Percentiles rank a stretch among this genome's conserved stretches.
phyloP scores from a whole-genome alignment of 23 tunicate species.

The Trididemnum nubilum region DNA sequence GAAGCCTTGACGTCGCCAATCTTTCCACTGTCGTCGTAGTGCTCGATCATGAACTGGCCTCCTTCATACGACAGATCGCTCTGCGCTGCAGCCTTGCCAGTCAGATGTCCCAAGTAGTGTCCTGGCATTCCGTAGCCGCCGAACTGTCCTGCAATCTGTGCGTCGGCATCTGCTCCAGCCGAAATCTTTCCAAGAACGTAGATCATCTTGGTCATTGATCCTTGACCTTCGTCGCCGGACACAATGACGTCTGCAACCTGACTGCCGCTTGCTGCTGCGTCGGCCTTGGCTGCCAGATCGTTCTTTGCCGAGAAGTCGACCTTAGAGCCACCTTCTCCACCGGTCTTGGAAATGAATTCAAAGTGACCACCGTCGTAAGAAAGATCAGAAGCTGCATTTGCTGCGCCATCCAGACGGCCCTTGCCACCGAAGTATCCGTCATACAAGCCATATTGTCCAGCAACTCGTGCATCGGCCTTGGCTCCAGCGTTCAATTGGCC shows the following conservation, averaged over 20 bases:
- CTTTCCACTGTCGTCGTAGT: background rate
- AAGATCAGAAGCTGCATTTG: background rate
- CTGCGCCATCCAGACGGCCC: background rate
- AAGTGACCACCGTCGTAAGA: background rate
- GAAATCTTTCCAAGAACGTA: background rate
- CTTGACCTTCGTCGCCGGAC: background rate
- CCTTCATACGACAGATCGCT: background rate
- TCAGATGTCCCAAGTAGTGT: background rate
- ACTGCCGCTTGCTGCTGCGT: background rate
- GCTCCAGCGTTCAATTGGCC: background rate
- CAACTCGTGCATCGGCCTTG: background rate
- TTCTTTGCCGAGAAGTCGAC: background rate
- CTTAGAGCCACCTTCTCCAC: background rate
- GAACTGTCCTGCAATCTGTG: background rate
- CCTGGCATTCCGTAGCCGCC: constrained; percentile 2
- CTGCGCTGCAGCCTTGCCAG: background rate
- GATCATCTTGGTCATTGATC: background rate
- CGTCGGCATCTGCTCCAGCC: background rate
- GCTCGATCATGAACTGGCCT: background rate
- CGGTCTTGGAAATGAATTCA: background rate
- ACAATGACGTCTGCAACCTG: background rate
- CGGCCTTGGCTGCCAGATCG: background rate
- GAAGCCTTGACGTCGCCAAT: background rate
- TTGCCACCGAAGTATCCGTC: background rate
- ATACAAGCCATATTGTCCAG: background rate